phyloP scores from a whole-genome alignment of 2,797 vertebrate genomes.

The Apodemus agrarius region DNA sequence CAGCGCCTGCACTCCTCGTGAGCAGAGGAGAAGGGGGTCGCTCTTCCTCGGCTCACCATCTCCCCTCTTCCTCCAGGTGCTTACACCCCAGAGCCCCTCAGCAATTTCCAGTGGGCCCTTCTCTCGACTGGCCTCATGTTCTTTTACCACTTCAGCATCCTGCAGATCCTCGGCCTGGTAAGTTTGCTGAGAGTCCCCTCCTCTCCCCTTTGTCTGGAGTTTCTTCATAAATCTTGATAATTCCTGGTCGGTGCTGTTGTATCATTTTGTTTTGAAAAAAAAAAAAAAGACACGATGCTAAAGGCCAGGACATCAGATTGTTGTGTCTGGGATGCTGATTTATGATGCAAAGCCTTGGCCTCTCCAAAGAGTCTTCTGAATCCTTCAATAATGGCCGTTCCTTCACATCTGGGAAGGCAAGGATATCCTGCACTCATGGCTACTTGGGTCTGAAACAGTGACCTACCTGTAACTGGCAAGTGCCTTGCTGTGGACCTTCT shows the following conservation, averaged over 20 bases:
- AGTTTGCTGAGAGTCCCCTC: conserved; percentile 81
- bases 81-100: conserved; percentile 96
- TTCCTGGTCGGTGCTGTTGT: conserved; percentile 62
- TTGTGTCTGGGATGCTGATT: conserved; percentile 78
- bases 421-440: conserved; percentile 16
- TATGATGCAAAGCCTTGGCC: conserved; percentile 55
- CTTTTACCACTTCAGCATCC: conserved; percentile 96
- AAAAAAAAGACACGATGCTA: conserved; percentile 66
- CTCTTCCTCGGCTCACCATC: conserved; percentile 8
- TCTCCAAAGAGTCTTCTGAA: conserved; percentile 70
- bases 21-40: neutral
- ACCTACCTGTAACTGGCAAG: conserved; percentile 42
- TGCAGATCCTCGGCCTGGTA: conserved; percentile 97
- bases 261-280: conserved; percentile 72
- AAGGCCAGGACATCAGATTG: conserved; percentile 71
- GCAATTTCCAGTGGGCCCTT: conserved; percentile 97
- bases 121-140: conserved; percentile 97
- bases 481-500: conserved; percentile 36
- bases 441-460: neutral
- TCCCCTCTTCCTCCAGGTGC: conserved; percentile 90
- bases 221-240: conserved; percentile 74
- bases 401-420: conserved; percentile 46
- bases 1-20: conserved; percentile 53
- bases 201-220: conserved; percentile 57
- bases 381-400: conserved; percentile 65